Evolutionary conservation across 2,113 vertebrate species (phyloP).

Genomic region (Nerophis lumbriciformis): DNA sequence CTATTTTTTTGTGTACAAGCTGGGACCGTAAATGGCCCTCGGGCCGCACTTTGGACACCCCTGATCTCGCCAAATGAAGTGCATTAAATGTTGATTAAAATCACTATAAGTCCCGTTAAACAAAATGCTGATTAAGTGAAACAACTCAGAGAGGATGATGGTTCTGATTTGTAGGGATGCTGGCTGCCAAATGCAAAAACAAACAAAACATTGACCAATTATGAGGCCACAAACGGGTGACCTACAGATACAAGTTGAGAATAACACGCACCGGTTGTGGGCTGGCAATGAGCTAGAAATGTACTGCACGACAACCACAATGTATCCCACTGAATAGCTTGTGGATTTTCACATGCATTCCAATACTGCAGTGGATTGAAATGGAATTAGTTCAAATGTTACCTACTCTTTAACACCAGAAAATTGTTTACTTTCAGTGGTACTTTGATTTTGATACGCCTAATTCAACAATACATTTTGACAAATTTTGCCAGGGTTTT

Average conservation of each 20-base stretch:
- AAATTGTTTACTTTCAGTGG: too few relatives aligned
- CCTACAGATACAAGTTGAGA: not conserved
- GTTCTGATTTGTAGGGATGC: slow-evolving; percentile 1
- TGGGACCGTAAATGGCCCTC: too few relatives aligned
- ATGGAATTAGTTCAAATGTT: not conserved
- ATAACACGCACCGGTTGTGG: not conserved
- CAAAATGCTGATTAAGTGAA: slow-evolving; percentile 19
- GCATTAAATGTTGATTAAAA: too few relatives aligned
- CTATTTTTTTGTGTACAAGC: too few relatives aligned
- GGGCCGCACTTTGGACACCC: too few relatives aligned
- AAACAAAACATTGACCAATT: not conserved
- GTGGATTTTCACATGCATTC: not conserved
- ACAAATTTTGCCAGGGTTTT: too few relatives aligned
- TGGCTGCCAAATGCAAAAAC: not conserved
- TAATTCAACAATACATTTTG: too few relatives aligned
- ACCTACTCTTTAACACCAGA: too few relatives aligned
- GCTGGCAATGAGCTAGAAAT: not conserved
- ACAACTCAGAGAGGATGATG: slow-evolving; percentile 18
- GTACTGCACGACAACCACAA: not conserved
- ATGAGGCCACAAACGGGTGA: not conserved
- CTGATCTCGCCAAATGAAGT: too few relatives aligned
- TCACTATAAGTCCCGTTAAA: not conserved
- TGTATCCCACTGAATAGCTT: not conserved
- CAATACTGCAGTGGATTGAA: not conserved
- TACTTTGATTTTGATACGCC: too few relatives aligned